These are phyloP conservation scores for Phyllostomus hastatus DNA, from an alignment of 2,113 vertebrate species.

Conservation along the genomic window DNA sequence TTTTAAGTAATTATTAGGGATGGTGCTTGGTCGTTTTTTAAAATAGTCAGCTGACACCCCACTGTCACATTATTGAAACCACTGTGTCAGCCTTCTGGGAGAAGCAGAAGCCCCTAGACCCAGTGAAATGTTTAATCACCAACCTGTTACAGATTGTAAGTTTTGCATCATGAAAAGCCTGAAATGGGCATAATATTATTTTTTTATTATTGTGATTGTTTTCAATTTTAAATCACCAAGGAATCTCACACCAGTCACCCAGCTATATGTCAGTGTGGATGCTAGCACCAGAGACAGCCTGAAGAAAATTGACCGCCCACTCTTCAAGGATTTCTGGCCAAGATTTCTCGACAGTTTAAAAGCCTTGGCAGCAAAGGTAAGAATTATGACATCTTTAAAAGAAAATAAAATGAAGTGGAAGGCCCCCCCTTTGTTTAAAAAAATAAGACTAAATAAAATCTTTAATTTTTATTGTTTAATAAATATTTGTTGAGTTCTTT, in stretches of 20 bases:
- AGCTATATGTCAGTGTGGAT: conserved; percentile 96
- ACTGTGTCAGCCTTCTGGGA: not conserved
- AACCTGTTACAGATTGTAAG: not conserved
- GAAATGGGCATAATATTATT: not conserved
- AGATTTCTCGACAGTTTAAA: conserved; percentile 93
- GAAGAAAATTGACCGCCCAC: conserved; percentile 94
- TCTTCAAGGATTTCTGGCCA: conserved; percentile 98
- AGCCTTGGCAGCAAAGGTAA: conserved; percentile 96
- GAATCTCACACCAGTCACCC: conserved; percentile 92
- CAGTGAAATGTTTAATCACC: not conserved
- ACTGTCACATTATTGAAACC: not conserved
- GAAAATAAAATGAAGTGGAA: not conserved
- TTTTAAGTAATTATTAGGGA: conserved; percentile 5
- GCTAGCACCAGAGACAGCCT: conserved; percentile 95
- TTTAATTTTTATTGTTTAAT: not conserved
- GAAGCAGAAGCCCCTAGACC: not conserved
- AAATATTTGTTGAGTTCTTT: not conserved
- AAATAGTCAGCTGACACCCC: not conserved
- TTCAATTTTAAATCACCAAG: conserved; percentile 74
- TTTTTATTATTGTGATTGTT: not conserved
- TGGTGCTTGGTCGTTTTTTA: not conserved
- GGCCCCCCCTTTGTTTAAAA: not conserved
- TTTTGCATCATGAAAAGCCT: not conserved
- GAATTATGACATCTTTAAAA: not conserved
- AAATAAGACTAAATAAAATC: not conserved